Evolutionary conservation across 2,113 vertebrate genomes (phyloP).

Genomic region (Cynocephalus volans): DNA sequence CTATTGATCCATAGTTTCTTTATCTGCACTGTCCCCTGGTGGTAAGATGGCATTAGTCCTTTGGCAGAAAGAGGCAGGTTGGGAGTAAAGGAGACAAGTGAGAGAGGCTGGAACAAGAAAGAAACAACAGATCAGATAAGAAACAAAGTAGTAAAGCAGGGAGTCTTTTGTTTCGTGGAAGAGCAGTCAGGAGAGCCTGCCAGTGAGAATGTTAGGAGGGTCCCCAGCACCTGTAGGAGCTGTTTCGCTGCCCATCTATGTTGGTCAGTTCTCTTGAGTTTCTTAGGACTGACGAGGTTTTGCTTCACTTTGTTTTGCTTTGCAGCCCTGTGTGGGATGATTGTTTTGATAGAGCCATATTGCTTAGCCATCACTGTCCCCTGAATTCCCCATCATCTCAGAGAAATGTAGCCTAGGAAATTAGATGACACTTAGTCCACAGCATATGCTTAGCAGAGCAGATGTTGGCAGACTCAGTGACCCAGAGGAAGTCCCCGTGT

Average conservation of each 20-base stretch:
- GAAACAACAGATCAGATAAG: neutral
- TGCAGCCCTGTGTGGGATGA: neutral
- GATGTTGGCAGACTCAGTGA: neutral
- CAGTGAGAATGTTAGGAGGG: neutral
- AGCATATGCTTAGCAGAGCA: neutral
- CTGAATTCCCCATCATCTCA: neutral
- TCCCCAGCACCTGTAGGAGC: neutral
- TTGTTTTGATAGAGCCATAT: too few species aligned
- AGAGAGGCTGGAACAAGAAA: neutral
- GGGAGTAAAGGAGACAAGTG: neutral
- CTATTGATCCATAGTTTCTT: neutral
- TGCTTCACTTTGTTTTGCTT: neutral
- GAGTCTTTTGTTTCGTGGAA: neutral
- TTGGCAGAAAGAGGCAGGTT: neutral
- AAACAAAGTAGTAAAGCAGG: neutral
- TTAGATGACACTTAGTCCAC: neutral
- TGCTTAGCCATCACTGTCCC: neutral
- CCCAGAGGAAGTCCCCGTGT: too few species aligned
- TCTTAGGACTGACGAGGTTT: neutral
- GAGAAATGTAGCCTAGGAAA: neutral
- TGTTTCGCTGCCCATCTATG: neutral
- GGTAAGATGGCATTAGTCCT: neutral
- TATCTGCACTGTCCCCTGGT: constrained; percentile 81
- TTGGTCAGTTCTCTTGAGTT: neutral
- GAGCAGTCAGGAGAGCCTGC: neutral